Evolutionary conservation across 2,888 invertebrate genomes (phyloP).

Genomic region (Ectemnius lituratus): DNA sequence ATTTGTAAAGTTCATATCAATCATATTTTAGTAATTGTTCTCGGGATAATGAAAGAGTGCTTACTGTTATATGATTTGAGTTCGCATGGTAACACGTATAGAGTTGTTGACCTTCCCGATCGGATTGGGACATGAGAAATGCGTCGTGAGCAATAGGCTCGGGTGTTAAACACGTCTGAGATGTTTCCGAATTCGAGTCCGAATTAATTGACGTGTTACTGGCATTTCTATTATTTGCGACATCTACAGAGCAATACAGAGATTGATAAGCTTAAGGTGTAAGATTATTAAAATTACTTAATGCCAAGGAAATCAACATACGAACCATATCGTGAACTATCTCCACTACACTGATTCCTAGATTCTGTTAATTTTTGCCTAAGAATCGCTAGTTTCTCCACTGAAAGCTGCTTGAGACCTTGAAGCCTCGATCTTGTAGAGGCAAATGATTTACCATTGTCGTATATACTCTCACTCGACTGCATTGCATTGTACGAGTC

Average conservation of each 20-base stretch:
- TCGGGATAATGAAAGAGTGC: constrained; percentile 33
- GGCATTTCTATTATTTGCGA: constrained; percentile 47
- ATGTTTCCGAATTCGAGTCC: constrained; percentile 62
- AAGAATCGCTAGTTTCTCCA: constrained; percentile 83
- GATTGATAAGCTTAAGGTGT: background rate
- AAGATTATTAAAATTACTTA: background rate
- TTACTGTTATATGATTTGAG: constrained; percentile 80
- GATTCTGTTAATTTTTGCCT: constrained; percentile 82
- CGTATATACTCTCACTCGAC: constrained; percentile 35
- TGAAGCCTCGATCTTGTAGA: constrained; percentile 80
- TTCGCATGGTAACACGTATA: constrained; percentile 82
- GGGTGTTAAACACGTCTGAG: constrained; percentile 44
- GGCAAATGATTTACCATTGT: constrained; percentile 72
- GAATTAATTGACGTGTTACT: constrained; percentile 39
- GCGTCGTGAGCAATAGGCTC: constrained; percentile 76
- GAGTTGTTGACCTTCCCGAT: constrained; percentile 80
- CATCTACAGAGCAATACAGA: constrained; percentile 42
- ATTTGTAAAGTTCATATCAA: background rate
- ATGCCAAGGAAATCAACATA: background rate
- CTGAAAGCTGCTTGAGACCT: constrained; percentile 84
- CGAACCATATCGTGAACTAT: constrained; percentile 56
- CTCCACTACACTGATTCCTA: constrained; percentile 71
- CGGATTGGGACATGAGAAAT: constrained; percentile 81
- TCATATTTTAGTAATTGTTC: background rate
- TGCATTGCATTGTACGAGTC: constrained; percentile 28